phyloP scores from a whole-genome alignment of 2,797 vertebrate genomes.

The Cryptoblepharus egeriae region DNA sequence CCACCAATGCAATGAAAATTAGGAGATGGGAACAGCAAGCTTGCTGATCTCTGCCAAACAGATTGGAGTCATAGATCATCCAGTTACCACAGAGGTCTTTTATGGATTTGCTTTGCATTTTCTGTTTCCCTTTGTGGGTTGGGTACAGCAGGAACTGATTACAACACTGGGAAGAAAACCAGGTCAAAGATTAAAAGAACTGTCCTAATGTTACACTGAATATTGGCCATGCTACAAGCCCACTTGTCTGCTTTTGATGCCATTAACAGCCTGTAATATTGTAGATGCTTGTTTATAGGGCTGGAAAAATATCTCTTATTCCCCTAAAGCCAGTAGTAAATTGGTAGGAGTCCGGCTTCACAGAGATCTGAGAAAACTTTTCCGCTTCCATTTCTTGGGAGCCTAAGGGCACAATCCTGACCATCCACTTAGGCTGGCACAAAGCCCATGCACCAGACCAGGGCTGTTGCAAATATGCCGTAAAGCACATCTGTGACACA shows the following conservation, averaged over 20 bases:
- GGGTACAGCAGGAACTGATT: slow-evolving; percentile 13
- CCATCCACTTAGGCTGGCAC: no score
- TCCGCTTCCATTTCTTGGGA: neutral
- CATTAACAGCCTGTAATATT: slow-evolving; percentile 6
- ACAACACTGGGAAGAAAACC: slow-evolving; percentile 39
- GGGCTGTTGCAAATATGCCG: no score
- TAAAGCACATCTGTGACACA: no score
- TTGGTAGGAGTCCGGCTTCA: neutral
- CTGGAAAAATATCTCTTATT: neutral
- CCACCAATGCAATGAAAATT: slow-evolving; percentile 56
- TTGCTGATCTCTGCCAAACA: slow-evolving; percentile 50
- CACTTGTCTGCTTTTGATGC: neutral
- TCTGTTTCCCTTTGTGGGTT: slow-evolving; percentile 42
- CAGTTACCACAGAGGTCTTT: slow-evolving; percentile 32
- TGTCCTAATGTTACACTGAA: neutral
- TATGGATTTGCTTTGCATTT: slow-evolving; percentile 50
- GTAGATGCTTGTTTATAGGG: neutral
- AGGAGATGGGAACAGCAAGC: slow-evolving; percentile 52
- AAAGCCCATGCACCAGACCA: no score
- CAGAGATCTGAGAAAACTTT: no score
- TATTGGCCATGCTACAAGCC: slow-evolving; percentile 19
- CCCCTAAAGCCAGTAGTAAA: neutral
- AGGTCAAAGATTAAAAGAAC: slow-evolving; percentile 51
- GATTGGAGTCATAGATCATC: slow-evolving; percentile 47
- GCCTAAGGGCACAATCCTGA: no score